Conservation (phyloP, 2,888 invertebrate species). For the Tachina lurida region DNA sequence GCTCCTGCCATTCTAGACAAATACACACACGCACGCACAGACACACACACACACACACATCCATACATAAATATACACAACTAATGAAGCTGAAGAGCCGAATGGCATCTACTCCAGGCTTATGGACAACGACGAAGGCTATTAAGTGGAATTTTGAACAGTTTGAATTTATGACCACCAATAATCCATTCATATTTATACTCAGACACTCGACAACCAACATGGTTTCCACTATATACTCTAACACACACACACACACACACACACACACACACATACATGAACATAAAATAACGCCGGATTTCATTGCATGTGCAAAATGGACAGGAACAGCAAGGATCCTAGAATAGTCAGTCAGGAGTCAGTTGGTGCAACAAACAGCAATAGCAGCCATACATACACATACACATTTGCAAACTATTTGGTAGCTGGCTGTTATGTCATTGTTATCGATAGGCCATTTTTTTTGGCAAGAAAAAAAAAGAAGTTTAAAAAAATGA, state of each 20-base stretch:
- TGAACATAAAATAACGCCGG: conserved; percentile 56
- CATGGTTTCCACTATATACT: conserved; percentile 13
- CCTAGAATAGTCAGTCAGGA: conserved; percentile 33
- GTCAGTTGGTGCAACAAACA: conserved; percentile 39
- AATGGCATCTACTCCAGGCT: conserved; percentile 39
- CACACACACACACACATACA: no score
- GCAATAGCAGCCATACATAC: not conserved
- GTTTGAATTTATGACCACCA: conserved; percentile 79
- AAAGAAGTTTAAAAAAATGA: conserved; percentile 32
- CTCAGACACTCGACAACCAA: not conserved
- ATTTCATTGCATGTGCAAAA: conserved; percentile 59
- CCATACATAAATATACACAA: conserved; percentile 9
- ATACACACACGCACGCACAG: conserved; percentile 18
- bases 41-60: conserved; percentile 18
- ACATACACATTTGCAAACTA: not conserved
- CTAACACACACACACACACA: no score
- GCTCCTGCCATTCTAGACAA: conserved; percentile 49
- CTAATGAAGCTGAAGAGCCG: conserved; percentile 43
- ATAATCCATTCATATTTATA: conserved; percentile 61
- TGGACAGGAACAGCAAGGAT: conserved; percentile 26
- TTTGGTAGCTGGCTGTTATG: conserved; percentile 25
- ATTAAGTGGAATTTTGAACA: conserved; percentile 80
- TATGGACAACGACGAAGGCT: conserved; percentile 71
- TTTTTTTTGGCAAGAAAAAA: conserved; percentile 44
- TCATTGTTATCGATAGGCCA: conserved; percentile 25